phyloP scores from a whole-genome alignment of 2,113 vertebrate species.

The Halcyon senegalensis region DNA sequence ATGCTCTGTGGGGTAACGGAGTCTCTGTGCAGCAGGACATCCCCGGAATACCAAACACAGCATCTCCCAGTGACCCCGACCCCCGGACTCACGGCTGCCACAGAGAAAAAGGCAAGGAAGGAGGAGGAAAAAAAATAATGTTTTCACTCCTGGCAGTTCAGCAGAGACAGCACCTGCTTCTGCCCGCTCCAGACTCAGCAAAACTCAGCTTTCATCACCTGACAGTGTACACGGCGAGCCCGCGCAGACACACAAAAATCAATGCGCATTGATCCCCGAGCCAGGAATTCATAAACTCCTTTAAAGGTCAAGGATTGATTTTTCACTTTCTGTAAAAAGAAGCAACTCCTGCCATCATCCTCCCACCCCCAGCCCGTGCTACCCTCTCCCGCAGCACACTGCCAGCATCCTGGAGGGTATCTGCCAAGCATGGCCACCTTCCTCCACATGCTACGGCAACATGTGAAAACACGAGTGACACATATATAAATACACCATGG shows the following conservation, averaged over 20 bases:
- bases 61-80: not conserved
- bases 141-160: slow-evolving; percentile 44
- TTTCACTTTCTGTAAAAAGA: slow-evolving; percentile 72
- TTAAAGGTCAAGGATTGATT: slow-evolving; percentile 83
- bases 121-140: not conserved
- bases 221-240: slow-evolving; percentile 35
- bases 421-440: fast-evolving
- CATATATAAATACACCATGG: fast-evolving
- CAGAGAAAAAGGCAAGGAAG: not conserved
- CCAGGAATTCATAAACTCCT: slow-evolving; percentile 84
- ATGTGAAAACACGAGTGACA: fast-evolving
- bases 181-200: slow-evolving; percentile 61
- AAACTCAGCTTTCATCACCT: slow-evolving; percentile 64
- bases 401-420: fast-evolving
- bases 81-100: not conserved
- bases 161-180: slow-evolving; percentile 54
- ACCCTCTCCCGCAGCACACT: not conserved
- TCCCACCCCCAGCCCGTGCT: not conserved
- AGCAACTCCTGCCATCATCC: slow-evolving; percentile 55
- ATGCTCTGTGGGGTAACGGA: not conserved
- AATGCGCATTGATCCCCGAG: slow-evolving; percentile 76
- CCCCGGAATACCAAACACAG: not conserved
- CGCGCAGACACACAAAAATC: slow-evolving; percentile 74
- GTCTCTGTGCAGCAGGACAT: fast-evolving
- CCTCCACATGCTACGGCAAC: fast-evolving